A percentile compares a stretch with the other conserved stretches of the same genome.
phyloP scores from a whole-genome alignment of 2,888 invertebrate genomes.

The Agrochola macilenta region DNA sequence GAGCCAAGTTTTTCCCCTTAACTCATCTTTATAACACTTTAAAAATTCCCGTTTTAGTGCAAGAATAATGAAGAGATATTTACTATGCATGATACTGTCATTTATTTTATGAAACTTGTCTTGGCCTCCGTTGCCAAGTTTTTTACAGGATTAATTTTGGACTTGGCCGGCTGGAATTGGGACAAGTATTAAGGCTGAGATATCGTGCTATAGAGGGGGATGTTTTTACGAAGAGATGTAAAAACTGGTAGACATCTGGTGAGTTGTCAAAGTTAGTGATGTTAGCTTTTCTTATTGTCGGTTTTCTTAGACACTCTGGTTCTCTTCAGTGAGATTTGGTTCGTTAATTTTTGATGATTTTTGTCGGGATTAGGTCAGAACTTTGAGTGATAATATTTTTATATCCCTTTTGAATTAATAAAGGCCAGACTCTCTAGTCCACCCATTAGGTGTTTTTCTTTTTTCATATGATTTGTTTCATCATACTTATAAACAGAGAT shows the following conservation, averaged over 20 bases:
- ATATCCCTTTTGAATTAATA: background rate
- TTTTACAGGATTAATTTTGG: slow-evolving; percentile 61
- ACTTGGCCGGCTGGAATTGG: slow-evolving; percentile 49
- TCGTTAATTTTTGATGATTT: slow-evolving; percentile 29
- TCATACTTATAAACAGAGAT: background rate
- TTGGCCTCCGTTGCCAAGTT: slow-evolving; percentile 58
- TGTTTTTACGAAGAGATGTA: slow-evolving; percentile 54
- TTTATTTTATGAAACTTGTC: slow-evolving; percentile 52
- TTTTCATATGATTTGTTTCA: background rate
- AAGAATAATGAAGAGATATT: slow-evolving; percentile 55
- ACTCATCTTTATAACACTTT: slow-evolving; percentile 37
- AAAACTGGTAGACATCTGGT: slow-evolving; percentile 61
- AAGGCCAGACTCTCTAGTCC: background rate
- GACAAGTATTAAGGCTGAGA: slow-evolving; percentile 34
- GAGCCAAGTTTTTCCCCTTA: slow-evolving; percentile 41
- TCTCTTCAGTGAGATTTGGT: slow-evolving; percentile 3
- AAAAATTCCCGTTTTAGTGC: slow-evolving; percentile 38
- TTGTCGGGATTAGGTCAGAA: background rate
- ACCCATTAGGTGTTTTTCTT: background rate
- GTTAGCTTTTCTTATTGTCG: slow-evolving; percentile 43
- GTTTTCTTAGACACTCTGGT: slow-evolving; percentile 8
- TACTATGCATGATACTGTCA: slow-evolving; percentile 62
- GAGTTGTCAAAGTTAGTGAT: slow-evolving; percentile 53
- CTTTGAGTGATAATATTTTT: background rate
- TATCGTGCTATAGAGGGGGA: slow-evolving; percentile 25